Conservation (phyloP, 2,113 vertebrate species). For the Empidonax alnorum region DNA sequence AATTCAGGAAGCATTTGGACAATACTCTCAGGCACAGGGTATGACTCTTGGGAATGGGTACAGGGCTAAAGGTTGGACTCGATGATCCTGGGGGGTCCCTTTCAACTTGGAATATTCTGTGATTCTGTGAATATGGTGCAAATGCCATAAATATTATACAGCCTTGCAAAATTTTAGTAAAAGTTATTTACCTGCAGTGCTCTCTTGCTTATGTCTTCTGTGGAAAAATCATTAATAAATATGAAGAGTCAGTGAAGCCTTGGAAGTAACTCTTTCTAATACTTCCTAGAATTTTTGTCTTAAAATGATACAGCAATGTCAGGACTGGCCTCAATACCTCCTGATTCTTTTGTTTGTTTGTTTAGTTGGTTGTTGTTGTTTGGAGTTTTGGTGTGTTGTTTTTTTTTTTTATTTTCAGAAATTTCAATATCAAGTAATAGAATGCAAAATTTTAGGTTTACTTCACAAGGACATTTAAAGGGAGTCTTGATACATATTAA, state of each 20-base stretch:
- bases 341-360: not conserved
- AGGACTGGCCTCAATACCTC: not conserved
- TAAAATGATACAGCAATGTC: not conserved
- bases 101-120: not conserved
- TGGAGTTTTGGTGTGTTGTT: not conserved
- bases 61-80: not conserved
- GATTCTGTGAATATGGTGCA: not conserved
- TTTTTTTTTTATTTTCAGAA: not conserved
- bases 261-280: not conserved
- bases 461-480: not conserved
- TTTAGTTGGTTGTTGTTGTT: not conserved
- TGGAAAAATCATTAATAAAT: not conserved
- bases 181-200: not conserved
- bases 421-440: not conserved
- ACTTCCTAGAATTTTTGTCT: not conserved
- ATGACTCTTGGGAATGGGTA: not conserved
- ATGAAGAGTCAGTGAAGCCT: not conserved
- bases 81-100: not conserved
- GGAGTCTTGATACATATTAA: not conserved
- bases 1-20: not conserved
- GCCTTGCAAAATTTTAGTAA: not conserved
- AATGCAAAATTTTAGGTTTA: not conserved
- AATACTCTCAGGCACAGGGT: not conserved
- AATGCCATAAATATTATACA: not conserved
- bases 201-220: not conserved